These are phyloP conservation scores for Leucoraja ocellata DNA, from an alignment of 2,797 vertebrate genomes.

Conservation along the genomic window DNA sequence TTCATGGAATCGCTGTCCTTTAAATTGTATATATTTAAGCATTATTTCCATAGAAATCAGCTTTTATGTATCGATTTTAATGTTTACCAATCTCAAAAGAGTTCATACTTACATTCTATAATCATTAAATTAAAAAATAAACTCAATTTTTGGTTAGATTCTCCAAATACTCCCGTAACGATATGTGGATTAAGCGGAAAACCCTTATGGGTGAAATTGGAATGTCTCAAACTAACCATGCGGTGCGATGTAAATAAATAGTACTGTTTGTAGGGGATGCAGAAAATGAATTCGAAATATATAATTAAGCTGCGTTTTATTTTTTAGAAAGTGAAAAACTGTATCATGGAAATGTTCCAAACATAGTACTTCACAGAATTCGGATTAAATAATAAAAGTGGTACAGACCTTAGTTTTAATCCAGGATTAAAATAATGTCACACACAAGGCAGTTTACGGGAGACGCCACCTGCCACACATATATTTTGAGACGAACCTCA, in stretches of 20 bases:
- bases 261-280: neutral
- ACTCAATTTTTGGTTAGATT: neutral
- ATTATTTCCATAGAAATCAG: neutral
- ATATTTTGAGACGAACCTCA: constrained; percentile 27
- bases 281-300: neutral
- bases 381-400: constrained; percentile 5
- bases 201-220: neutral
- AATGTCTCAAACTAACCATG: neutral
- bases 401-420: constrained; percentile 32
- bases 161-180: neutral
- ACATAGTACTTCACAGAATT: neutral
- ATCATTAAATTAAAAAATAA: neutral
- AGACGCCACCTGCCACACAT: neutral
- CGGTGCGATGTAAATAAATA: neutral
- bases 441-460: neutral
- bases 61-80: neutral
- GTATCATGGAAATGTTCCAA: neutral
- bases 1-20: neutral
- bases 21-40: neutral
- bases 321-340: too few relatives aligned
- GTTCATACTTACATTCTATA: neutral
- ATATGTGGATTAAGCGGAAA: neutral
- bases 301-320: neutral
- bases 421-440: constrained; percentile 22
- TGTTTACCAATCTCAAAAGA: neutral